These are phyloP conservation scores for Orbicella faveolata DNA, from an alignment of 64 coral and sea anemone genomes.

Conservation along the genomic window DNA sequence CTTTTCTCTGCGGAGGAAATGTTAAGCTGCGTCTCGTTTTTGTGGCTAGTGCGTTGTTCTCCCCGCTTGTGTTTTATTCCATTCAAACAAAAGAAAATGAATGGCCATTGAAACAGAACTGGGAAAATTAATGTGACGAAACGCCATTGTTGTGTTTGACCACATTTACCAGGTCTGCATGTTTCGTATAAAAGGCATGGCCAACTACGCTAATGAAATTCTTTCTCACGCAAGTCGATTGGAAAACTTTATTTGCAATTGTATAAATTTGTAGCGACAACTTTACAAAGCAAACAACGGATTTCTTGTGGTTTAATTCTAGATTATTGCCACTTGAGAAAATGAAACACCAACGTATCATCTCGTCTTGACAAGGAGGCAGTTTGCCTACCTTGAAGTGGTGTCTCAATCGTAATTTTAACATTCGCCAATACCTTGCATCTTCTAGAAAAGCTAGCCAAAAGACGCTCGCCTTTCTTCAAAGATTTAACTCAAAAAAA, in stretches of 20 bases:
- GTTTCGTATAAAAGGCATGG: not conserved
- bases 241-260: not conserved
- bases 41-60: not conserved
- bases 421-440: not conserved
- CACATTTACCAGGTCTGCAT: slow-evolving; percentile 39
- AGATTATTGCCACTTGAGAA: not conserved
- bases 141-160: slow-evolving; percentile 14
- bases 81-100: not conserved
- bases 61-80: not conserved
- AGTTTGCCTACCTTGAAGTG: not conserved
- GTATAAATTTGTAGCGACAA: slow-evolving; percentile 16
- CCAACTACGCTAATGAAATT: slow-evolving; percentile 1
- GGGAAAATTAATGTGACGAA: slow-evolving; percentile 28
- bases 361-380: not conserved
- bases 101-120: not conserved
- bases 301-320: not conserved
- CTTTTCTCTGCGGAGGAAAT: not conserved
- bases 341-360: not conserved
- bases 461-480: not conserved
- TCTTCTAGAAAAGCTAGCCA: not conserved
- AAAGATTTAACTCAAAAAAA: not conserved
- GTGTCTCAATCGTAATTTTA: not conserved
- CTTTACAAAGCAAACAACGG: not conserved
- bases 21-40: not conserved
- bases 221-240: not conserved